Evolutionary conservation across 2,113 vertebrate genomes (phyloP).

Genomic region (Triplophysa siluroides): DNA sequence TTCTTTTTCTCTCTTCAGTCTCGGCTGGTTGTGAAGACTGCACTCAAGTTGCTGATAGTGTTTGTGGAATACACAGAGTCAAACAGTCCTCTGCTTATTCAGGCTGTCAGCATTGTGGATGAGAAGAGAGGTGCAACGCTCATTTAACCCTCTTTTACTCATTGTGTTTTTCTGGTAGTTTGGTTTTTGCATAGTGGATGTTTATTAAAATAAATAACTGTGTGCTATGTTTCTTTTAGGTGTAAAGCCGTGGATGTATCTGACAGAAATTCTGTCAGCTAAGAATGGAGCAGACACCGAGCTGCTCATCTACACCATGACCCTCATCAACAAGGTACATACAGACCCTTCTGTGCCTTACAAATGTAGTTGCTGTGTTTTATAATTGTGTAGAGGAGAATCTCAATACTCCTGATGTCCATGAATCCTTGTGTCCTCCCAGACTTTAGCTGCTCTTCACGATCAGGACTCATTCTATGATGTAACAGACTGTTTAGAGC

Average conservation of each 20-base stretch:
- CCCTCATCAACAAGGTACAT: conserved; percentile 92
- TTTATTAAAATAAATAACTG: neutral
- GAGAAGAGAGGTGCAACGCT: conserved; percentile 71
- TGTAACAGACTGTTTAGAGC: conserved; percentile 88
- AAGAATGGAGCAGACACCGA: conserved; percentile 84
- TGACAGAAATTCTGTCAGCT: conserved; percentile 85
- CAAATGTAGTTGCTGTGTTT: neutral
- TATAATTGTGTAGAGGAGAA: conserved; percentile 1
- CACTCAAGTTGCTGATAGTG: conserved; percentile 94
- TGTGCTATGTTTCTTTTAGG: conserved; percentile 64
- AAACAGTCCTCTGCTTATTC: conserved; percentile 86
- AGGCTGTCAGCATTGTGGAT: conserved; percentile 81
- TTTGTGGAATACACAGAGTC: conserved; percentile 91
- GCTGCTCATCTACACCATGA: conserved; percentile 87
- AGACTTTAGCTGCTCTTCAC: conserved; percentile 87
- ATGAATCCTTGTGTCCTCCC: conserved; percentile 26
- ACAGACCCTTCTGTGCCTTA: neutral
- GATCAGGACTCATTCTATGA: conserved; percentile 98
- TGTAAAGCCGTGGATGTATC: conserved; percentile 79
- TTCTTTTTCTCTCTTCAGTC: conserved; percentile 73
- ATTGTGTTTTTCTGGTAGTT: neutral
- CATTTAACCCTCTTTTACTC: conserved; percentile 4
- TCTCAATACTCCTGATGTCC: neutral
- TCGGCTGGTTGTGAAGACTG: conserved; percentile 91
- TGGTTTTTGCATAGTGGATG: neutral